These are phyloP conservation scores for Labrus mixtus DNA, from an alignment of 2,113 vertebrate species.

Conservation along the genomic window DNA sequence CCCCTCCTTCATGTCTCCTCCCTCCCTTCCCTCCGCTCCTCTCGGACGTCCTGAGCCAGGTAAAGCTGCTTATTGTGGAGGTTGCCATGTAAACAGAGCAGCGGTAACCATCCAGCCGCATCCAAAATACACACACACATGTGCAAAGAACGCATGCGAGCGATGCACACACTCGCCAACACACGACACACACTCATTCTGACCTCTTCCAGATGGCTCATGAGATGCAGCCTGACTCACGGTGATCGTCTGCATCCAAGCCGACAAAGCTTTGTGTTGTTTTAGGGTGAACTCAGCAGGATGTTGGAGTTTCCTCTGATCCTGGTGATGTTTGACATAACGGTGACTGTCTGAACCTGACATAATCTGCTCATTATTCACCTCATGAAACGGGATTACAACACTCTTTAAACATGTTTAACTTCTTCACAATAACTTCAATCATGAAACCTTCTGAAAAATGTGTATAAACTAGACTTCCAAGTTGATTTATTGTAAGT, in stretches of 20 bases:
- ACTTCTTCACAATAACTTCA: too few relatives aligned
- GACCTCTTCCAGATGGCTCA: slow-evolving; percentile 57
- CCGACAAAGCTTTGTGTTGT: slow-evolving; percentile 62
- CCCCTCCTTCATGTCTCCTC: background rate
- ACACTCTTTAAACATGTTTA: background rate
- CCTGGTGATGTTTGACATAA: slow-evolving; percentile 47
- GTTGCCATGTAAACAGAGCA: slow-evolving; percentile 71
- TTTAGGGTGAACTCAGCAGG: slow-evolving; percentile 65
- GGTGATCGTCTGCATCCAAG: slow-evolving; percentile 28
- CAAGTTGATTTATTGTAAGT: too few relatives aligned
- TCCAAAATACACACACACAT: slow-evolving; percentile 50
- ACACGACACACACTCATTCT: slow-evolving; percentile 10
- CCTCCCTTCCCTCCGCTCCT: slow-evolving; percentile 4
- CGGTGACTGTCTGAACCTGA: slow-evolving; percentile 20
- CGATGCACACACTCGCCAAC: slow-evolving; percentile 4
- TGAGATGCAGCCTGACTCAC: slow-evolving; percentile 56
- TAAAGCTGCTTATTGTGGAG: slow-evolving; percentile 58
- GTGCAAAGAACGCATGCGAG: slow-evolving; percentile 33
- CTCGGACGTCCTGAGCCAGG: slow-evolving; percentile 44
- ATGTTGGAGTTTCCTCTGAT: slow-evolving; percentile 61
- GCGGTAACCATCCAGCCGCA: slow-evolving; percentile 37
- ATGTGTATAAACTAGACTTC: too few relatives aligned
- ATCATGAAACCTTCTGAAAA: too few relatives aligned
- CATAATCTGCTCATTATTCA: slow-evolving; percentile 11
- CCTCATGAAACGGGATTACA: background rate